Base-by-base conservation (phyloP, 2,797 vertebrate species). In the Holocentrus rufus region DNA sequence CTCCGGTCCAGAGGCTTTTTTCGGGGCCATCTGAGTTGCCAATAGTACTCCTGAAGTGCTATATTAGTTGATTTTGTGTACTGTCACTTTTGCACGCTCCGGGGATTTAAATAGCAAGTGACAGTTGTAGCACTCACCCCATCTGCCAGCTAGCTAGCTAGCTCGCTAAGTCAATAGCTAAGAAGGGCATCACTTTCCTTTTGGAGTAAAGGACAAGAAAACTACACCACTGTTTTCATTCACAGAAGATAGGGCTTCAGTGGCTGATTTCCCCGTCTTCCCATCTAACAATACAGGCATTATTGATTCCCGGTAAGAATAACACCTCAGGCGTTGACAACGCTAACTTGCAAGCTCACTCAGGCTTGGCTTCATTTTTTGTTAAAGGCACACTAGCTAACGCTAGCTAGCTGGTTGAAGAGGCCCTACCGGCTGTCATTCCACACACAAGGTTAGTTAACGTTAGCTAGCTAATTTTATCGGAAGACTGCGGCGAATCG, bases 21-120 rank as follows among this genome's bases (percentile, higher is more conserved):
- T 80, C 80, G 91, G 90, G 89, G 88, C 85, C 89, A 92, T 87
- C 90, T 84, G 86, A 92, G 69, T 88, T 87, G 73, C 88, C 90
- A 93, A 67, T 92, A 94, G 87, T 89, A 85, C 85, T 87, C 78
- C 74, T 27, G 42, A 82, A 89, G 86, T 85, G 78, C 85, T 85
- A 86, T 93, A 94, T 95, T 93, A 86, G 69, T 89, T 71, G 70
- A 80, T 88, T 92, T 92, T 90, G 83, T 85, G 75, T 81, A 84
- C 85, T 86, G 86, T 89, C 92, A 93, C 90, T 92, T 90, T 92
- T 90, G 87, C 91, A 93, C 85, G 89, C 85, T 86, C 87, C 81
- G 84, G 92, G 92, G 92, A 93, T 94, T 94, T 94, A 94, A 94
- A 94, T 77, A 81, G 84, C 57, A 78, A 91, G 92, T 92, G 94